Conservation (phyloP, 2,113 vertebrate genomes). For the Gopherus evgoodei region DNA sequence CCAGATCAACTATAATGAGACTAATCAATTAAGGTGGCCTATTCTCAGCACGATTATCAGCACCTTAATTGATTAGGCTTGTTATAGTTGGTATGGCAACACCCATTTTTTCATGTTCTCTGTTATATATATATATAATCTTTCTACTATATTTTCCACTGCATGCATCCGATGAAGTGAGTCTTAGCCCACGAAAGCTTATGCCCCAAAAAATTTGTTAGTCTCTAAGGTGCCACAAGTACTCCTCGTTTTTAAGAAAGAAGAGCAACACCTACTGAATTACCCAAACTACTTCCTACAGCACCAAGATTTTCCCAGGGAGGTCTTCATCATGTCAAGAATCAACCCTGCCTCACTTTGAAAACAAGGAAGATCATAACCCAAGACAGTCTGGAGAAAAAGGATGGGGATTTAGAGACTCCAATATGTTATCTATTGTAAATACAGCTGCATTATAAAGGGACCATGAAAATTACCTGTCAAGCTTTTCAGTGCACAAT, state of each 20-base stretch:
- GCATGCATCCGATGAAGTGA: too few relatives aligned
- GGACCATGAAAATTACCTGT: background rate
- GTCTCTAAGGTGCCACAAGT: too few relatives aligned
- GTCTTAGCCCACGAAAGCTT: too few relatives aligned
- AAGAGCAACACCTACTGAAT: background rate
- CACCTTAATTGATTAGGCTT: too few relatives aligned
- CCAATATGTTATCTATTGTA: background rate
- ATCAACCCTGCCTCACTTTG: background rate
- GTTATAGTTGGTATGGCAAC: too few relatives aligned
- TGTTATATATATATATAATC: too few relatives aligned
- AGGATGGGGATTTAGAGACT: background rate
- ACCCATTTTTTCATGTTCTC: too few relatives aligned
- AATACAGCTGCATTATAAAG: background rate
- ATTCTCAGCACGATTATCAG: too few relatives aligned
- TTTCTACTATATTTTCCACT: too few relatives aligned
- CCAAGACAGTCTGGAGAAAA: background rate
- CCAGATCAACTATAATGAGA: too few relatives aligned
- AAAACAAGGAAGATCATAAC: background rate
- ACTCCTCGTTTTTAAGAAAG: background rate
- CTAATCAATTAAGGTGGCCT: too few relatives aligned
- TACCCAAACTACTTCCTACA: background rate
- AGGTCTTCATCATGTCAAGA: background rate
- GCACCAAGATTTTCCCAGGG: background rate
- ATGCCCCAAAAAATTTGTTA: too few relatives aligned
- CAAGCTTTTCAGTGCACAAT: conserved; percentile 54